These are phyloP conservation scores for Mesoligia furuncula DNA, from an alignment of 2,888 invertebrate genomes.

Conservation along the genomic window DNA sequence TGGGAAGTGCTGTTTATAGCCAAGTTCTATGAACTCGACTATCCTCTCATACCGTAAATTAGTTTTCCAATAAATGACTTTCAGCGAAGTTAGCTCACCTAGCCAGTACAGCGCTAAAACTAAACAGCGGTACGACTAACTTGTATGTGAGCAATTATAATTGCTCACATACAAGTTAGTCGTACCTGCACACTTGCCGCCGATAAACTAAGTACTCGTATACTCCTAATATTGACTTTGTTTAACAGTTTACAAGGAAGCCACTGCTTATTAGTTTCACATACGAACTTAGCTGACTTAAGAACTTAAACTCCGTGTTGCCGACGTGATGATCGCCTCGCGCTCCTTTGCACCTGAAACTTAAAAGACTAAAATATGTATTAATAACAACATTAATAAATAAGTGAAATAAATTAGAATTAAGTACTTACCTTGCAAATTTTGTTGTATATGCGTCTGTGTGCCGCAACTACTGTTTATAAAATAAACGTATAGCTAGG, in stretches of 20 bases:
- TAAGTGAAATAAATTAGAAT: no score
- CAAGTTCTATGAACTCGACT: not conserved
- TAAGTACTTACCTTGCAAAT: no score
- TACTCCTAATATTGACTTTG: constrained; percentile 13
- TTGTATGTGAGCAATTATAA: no score
- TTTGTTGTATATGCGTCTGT: no score
- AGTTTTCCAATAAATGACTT: not conserved
- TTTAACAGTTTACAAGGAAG: constrained; percentile 11
- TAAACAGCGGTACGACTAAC: no score
- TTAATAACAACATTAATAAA: no score
- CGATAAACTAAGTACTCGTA: not conserved
- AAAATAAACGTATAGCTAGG: no score
- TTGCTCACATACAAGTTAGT: constrained; percentile 9
- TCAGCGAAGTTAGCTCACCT: not conserved
- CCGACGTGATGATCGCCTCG: no score
- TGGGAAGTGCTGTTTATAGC: not conserved
- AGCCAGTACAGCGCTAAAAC: constrained; percentile 1
- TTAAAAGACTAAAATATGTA: no score
- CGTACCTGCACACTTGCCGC: not conserved
- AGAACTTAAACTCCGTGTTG: not conserved
- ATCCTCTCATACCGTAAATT: not conserved
- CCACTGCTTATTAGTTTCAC: constrained; percentile 21
- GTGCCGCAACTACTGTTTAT: no score
- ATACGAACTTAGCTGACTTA: constrained; percentile 4
- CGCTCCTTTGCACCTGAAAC: no score